Conservation (phyloP, 2,113 vertebrate genomes). For the Pangasianodon gigas region DNA sequence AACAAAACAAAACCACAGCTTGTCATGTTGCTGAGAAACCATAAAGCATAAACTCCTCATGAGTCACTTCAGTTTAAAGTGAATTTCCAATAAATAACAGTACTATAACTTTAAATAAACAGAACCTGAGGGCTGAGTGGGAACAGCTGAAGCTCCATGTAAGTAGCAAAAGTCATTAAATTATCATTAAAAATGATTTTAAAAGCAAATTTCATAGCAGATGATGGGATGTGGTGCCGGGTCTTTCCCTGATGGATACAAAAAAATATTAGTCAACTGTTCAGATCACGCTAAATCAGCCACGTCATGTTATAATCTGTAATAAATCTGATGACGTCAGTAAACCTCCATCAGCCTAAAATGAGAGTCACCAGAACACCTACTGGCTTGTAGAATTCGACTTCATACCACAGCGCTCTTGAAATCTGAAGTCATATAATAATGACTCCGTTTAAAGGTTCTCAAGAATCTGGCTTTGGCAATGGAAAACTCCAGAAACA, state of each 20-base stretch:
- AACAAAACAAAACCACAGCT: too few species aligned
- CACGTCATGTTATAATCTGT: neutral
- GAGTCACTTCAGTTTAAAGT: neutral
- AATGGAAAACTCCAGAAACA: neutral
- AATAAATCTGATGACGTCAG: neutral
- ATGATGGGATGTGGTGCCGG: neutral
- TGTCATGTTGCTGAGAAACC: neutral
- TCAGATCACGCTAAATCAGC: too few species aligned
- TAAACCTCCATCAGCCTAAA: neutral
- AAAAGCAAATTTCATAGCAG: neutral
- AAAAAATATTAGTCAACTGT: neutral
- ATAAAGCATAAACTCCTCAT: neutral
- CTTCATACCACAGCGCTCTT: neutral
- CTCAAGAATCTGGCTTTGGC: neutral
- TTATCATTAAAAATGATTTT: too few species aligned
- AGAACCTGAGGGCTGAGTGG: neutral
- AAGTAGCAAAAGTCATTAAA: too few species aligned
- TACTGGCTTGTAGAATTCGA: neutral
- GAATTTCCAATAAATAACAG: neutral
- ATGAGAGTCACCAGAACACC: neutral
- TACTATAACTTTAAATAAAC: neutral
- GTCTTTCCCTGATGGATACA: neutral
- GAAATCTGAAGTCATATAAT: neutral
- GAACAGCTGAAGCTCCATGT: neutral
- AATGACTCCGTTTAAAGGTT: neutral